phyloP scores from a whole-genome alignment of 2,797 vertebrate genomes.

The Malurus splendens region DNA sequence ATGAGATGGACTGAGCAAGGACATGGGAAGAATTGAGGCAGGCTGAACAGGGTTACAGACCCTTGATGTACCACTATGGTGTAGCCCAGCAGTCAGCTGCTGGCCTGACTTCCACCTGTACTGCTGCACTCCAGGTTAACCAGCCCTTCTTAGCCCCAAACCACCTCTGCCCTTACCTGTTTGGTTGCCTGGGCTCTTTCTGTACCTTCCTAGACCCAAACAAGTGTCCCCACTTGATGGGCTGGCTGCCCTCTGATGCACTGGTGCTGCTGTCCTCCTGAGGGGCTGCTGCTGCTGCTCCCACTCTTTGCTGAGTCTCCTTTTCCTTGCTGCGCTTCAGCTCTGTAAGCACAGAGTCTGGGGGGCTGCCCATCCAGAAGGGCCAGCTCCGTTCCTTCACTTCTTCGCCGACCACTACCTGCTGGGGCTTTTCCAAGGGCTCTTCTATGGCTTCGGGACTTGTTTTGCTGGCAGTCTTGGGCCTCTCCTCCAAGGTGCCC shows the following conservation, averaged over 20 bases:
- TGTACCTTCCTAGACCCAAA: slow-evolving; percentile 83
- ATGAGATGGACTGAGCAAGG: neutral
- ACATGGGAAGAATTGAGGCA: neutral
- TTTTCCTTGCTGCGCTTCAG: slow-evolving; percentile 78
- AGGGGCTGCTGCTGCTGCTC: neutral
- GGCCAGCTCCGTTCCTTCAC: slow-evolving; percentile 70
- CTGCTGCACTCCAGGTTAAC: neutral
- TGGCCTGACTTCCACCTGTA: neutral
- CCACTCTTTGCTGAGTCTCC: slow-evolving; percentile 44
- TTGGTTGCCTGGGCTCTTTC: slow-evolving; percentile 67
- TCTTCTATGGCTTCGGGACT: neutral
- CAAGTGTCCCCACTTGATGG: slow-evolving; percentile 87
- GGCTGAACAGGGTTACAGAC: neutral
- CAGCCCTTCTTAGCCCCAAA: neutral
- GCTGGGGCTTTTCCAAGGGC: slow-evolving; percentile 38
- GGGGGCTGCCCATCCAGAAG: slow-evolving; percentile 95
- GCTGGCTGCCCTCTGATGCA: slow-evolving; percentile 38
- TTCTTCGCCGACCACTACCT: neutral
- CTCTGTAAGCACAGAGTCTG: slow-evolving; percentile 84
- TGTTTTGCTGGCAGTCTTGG: neutral
- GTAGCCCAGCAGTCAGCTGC: accelerated
- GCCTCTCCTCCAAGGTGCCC: neutral
- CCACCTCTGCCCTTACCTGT: slow-evolving; percentile 65
- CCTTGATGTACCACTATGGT: neutral
- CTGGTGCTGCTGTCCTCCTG: slow-evolving; percentile 35